Evolutionary conservation across 2,888 invertebrate genomes (phyloP).

Genomic region (Parnassius smintheus): DNA sequence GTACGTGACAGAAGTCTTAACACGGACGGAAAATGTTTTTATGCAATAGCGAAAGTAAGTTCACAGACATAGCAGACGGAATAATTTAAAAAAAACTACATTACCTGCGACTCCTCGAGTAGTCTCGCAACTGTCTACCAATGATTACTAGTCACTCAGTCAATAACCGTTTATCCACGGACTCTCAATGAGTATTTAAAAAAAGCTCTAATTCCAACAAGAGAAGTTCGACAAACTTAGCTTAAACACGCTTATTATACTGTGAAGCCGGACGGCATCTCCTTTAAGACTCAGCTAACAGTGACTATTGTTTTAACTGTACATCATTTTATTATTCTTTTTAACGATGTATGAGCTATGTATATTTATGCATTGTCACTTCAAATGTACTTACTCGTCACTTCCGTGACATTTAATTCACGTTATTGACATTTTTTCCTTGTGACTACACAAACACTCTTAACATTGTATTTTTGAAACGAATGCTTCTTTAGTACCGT

Average conservation of each 20-base stretch:
- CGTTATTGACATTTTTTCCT: too few relatives aligned
- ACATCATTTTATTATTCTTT: constrained; percentile 20
- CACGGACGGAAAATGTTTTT: too few relatives aligned
- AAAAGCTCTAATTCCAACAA: constrained; percentile 12
- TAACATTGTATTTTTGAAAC: too few relatives aligned
- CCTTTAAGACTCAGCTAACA: constrained; percentile 30
- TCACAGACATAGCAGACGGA: too few relatives aligned
- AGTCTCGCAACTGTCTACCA: constrained; percentile 7
- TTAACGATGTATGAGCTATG: neutral
- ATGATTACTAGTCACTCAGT: constrained; percentile 12
- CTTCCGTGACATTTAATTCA: neutral
- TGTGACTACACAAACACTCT: too few relatives aligned
- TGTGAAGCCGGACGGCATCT: constrained; percentile 21
- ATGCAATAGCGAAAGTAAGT: too few relatives aligned
- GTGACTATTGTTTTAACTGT: constrained; percentile 31
- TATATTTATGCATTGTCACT: neutral
- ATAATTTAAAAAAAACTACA: neutral
- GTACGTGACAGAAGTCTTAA: too few relatives aligned
- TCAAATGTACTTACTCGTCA: neutral
- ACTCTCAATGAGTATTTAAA: constrained; percentile 10
- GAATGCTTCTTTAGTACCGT: too few relatives aligned
- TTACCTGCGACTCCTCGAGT: neutral
- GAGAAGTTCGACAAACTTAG: constrained; percentile 30
- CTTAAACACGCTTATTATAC: constrained; percentile 27
- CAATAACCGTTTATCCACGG: constrained; percentile 28